Evolutionary conservation across 2,888 invertebrate genomes (phyloP), one percentile per base, ranked within the genome.

Genomic region (Pasiphila rectangulata): DNA sequence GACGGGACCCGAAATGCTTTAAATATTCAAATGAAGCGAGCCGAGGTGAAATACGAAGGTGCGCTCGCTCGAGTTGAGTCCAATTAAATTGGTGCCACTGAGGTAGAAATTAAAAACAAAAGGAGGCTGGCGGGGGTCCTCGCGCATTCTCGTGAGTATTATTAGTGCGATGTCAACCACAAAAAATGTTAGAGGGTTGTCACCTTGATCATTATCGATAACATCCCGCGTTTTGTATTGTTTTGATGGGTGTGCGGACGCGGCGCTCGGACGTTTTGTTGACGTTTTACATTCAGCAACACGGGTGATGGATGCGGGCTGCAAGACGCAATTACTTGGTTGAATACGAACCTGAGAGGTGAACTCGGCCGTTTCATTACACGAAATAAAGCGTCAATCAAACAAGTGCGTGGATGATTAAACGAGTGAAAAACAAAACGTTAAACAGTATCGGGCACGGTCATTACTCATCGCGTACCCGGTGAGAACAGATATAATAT

Each of bases 51-150:
- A 86, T 88, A 88, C 86, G 85, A 78, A 86, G 87, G 87, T 84
- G 84, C 86, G 79, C 84, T 79, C 79, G 84, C 72, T 78, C 83
- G 86, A 83, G 82, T 79, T 83, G 85, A 82, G 85, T 75, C 88
- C 88, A 88, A 88, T 88, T 88, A 87, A 88, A 88, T 85, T 81
- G 85, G 83, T 88, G 88, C 88, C 88, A 88, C 87, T 87, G 88
- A 87, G 88, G 87, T 87, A 86, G 88, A 87, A 88, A 88, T 87
- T 87, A 88, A 88, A 87, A 87, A 87, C 86, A 88, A 88, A 87
- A 87, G 84, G 83, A 84, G 69, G 72, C 82, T 80, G 86, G 82
- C 75, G 79, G 79, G 82, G 83, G 83, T 80, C 83, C 79, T 69
- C 79, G 81, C 78, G 80, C 86, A 85, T 85, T 87, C 87, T 86